Base-by-base conservation (phyloP, 1,140 invertebrate species). In the Sminthurinus signatus region DNA sequence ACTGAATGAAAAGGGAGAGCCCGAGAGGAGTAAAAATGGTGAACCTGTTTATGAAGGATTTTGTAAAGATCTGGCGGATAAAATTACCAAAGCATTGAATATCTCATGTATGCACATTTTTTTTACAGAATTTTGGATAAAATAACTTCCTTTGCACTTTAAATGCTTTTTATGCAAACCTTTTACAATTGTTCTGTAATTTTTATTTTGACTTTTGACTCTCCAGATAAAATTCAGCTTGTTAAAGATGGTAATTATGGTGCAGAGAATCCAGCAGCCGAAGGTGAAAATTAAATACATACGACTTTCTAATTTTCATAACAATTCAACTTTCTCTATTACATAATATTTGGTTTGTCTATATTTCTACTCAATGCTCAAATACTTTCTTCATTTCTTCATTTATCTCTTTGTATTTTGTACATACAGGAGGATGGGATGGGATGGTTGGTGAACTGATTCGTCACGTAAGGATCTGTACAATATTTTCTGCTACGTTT, bases 21-120 rank as follows among this genome's bases (percentile, higher is more conserved):
- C 51, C 3, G 51, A 48, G 25, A 32, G 54, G 25, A 27, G 36
- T 17, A 76, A 44, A 29, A 23, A 60, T 25, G 91, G 89, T 2
- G 92, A 95, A 73, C 88, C 92, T 62, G 79, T 83, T 31, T 96
- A 87, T 75, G 88, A 96, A 76, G 95, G 95, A 25, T 97, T 95
- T 75, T 94, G 90, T 77, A 93, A 96, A 73, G 94, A 97, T 76
- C 81, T 97, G 8, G 85, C 90, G 1, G 88, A 93, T 72, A 77
- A 90, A 21, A 86, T 94, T 63, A 80, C 90, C 1, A 85, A 85
- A 67, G 83, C 85, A 74, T 79, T 95, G n/a, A 87, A 86, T 55
- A 93, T 96, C 68, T 86, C 86, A 75, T 92, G 89, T 92, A 81
- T 84, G 86, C 12, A 43, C 39, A 15, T 54, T 50, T 28, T 59